A percentile compares a stretch with the other conserved stretches of the same genome.
These are phyloP conservation scores for Cyprinodon tularosa DNA, from an alignment of 2,113 vertebrate genomes.

Conservation along the genomic window DNA sequence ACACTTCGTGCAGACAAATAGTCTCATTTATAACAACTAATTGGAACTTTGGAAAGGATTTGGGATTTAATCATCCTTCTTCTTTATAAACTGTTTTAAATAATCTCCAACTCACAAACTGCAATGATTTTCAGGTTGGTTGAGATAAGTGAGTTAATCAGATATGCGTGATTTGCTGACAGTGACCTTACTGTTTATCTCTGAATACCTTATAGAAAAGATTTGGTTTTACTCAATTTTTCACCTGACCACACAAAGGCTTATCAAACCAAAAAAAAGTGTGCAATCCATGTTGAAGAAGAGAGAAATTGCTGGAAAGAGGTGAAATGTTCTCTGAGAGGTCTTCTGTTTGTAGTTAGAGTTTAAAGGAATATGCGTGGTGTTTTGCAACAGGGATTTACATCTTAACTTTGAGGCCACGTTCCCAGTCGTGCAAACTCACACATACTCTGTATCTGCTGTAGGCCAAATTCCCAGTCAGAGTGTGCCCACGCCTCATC, in stretches of 20 bases:
- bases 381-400: background rate
- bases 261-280: background rate
- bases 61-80: background rate
- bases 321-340: background rate
- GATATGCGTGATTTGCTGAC: constrained; percentile 5
- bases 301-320: background rate
- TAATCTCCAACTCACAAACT: background rate
- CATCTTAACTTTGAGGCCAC: background rate
- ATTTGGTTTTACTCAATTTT: constrained; percentile 37
- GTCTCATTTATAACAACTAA: background rate
- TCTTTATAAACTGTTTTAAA: background rate
- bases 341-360: background rate
- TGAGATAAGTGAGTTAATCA: background rate
- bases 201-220: constrained; percentile 16
- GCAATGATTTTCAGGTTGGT: background rate
- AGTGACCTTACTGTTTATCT: constrained; percentile 23
- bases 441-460: background rate
- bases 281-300: background rate
- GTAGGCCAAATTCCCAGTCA: background rate
- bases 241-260: constrained; percentile 14
- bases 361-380: background rate
- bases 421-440: background rate
- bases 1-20: background rate
- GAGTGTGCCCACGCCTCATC: constrained; percentile 9
- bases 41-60: background rate